Evolutionary conservation across 2,113 vertebrate genomes (phyloP), one percentile per base, ranked within the genome.

Genomic region (Sinocyclocheilus anophthalmus): DNA sequence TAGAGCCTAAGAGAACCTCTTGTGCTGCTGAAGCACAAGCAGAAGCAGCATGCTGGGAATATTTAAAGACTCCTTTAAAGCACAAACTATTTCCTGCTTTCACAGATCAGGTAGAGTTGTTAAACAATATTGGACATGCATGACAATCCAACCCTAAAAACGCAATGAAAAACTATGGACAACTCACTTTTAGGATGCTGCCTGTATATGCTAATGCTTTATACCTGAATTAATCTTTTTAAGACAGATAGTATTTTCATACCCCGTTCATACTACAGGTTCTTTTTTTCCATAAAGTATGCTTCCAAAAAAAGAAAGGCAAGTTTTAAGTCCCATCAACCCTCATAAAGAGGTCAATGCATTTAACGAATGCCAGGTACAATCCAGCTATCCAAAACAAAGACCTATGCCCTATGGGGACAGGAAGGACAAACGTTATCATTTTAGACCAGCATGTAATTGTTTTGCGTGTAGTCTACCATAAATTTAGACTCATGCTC

Each of bases 1-100:
- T 73, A 65, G 0, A 22, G n/a, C 48, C 45, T 11, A 33, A 24
- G 67, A 48, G 67, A 81, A 26, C 67, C n/a, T 42, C 80, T 39
- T 55, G 33, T 11, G 10, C 11, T 30, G 70, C 73, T 42, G 59
- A 20, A 63, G 33, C 50, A 63, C 50, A 33, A 33, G 30, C 30
- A 61, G 77, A 42, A 33, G 53, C 42, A 57, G 82, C 53, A 84
- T 67, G 73, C 72, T 73, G 84, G 81, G 76, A 88, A 87, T 82
- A 70, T 84, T 86, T 39, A 39, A 39, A 39, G 39, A 39, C 39
- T 39, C 39, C 39, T 39, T 88, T 87, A 59, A 70, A 85, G 42
- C 42, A 24, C 13, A 73, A 84, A 57, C 9, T 22, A 81, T 84
- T 70, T 80, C 84, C 81, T 84, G 76, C 48, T 24, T 42, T 70